A percentile compares a stretch with the other conserved stretches of the same genome.
Conservation (phyloP, 2,888 invertebrate species). For the Apamea sordens region DNA sequence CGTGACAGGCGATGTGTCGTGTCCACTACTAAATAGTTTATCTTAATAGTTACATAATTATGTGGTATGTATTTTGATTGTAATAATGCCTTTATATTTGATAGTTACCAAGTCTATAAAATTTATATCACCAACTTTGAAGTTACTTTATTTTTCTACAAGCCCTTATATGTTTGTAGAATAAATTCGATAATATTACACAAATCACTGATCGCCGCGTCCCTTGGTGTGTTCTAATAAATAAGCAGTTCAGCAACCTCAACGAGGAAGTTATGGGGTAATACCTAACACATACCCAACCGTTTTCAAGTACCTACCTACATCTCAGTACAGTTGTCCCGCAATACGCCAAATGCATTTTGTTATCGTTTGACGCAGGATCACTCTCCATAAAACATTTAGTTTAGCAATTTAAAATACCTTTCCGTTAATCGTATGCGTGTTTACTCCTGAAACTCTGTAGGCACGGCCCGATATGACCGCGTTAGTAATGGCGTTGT, state of each 20-base stretch:
- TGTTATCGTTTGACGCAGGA: slow-evolving; percentile 35
- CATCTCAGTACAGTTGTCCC: not conserved
- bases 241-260: not conserved
- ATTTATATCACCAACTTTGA: not conserved
- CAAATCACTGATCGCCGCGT: not conserved
- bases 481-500: slow-evolving; percentile 17
- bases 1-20: slow-evolving; percentile 74
- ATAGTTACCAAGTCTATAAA: not conserved
- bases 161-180: no score
- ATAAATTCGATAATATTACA: not conserved
- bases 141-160: not conserved
- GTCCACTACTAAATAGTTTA: slow-evolving; percentile 68
- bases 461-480: slow-evolving; percentile 18
- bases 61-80: slow-evolving; percentile 42
- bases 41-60: slow-evolving; percentile 45
- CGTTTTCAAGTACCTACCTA: not conserved
- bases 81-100: slow-evolving; percentile 29
- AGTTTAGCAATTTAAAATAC: slow-evolving; percentile 52
- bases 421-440: slow-evolving; percentile 23
- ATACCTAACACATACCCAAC: no score
- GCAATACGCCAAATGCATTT: slow-evolving; percentile 28
- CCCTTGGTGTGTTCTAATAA: not conserved
- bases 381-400: slow-evolving; percentile 36
- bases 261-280: not conserved
- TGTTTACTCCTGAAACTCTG: slow-evolving; percentile 36